phyloP scores from a whole-genome alignment of 2,797 vertebrate genomes.

The Urosaurus nigricauda region DNA sequence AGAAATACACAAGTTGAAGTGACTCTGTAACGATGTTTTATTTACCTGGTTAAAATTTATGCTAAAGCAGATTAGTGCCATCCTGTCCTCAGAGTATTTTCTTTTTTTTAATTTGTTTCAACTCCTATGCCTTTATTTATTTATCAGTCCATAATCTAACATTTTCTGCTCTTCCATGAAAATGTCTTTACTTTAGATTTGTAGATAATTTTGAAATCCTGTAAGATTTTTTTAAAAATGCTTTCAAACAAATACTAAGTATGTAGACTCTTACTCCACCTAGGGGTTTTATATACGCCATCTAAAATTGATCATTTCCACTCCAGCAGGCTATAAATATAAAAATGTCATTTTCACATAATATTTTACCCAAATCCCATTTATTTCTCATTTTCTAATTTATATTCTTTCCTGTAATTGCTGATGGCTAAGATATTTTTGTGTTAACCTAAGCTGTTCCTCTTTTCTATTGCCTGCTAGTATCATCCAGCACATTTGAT shows the following conservation, averaged over 20 bases:
- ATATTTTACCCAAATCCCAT: conserved; percentile 53
- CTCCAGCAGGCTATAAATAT: conserved; percentile 27
- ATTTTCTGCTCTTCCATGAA: conserved; percentile 56
- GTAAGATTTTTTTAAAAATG: conserved; percentile 48
- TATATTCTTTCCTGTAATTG: conserved; percentile 38
- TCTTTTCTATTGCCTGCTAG: conserved; percentile 19
- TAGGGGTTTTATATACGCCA: conserved; percentile 55
- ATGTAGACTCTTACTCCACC: conserved; percentile 60
- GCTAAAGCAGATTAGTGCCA: conserved; percentile 43
- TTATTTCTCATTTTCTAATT: conserved; percentile 49
- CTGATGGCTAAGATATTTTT: conserved; percentile 29
- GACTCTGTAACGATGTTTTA: no score
- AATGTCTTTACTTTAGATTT: conserved; percentile 51
- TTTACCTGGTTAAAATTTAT: neutral
- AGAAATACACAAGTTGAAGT: no score
- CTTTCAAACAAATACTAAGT: conserved; percentile 44
- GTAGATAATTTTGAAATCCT: conserved; percentile 45
- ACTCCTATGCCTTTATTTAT: conserved; percentile 46
- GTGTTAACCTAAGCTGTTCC: conserved; percentile 43
- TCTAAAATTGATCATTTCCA: conserved; percentile 47
- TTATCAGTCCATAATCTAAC: conserved; percentile 29
- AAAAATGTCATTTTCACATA: neutral
- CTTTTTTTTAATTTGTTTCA: conserved; percentile 45
- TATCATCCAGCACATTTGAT: conserved; percentile 27
- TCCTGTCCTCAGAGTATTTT: conserved; percentile 52